Conservation (phyloP, 2,888 invertebrate species). For the Tipula unca region DNA sequence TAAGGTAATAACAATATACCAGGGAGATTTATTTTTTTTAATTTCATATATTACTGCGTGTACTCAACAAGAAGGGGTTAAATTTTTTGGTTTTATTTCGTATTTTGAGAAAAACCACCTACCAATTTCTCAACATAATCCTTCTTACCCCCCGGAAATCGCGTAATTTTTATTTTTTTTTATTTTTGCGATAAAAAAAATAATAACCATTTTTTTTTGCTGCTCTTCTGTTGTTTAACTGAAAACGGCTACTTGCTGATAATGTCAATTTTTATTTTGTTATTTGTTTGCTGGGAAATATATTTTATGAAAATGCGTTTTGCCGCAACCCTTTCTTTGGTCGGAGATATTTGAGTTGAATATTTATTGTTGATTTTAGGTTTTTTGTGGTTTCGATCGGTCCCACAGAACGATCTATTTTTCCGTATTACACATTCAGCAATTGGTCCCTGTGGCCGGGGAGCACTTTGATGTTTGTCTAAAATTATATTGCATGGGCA, state of each 20-base stretch:
- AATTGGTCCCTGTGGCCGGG: too few species aligned
- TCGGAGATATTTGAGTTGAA: not conserved
- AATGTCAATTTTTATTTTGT: slow-evolving; percentile 23
- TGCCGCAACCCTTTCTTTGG: slow-evolving; percentile 2
- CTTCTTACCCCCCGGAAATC: not conserved
- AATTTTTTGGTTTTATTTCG: not conserved
- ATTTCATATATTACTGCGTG: not conserved
- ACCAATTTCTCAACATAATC: slow-evolving; percentile 15
- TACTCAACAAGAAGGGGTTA: slow-evolving; percentile 20
- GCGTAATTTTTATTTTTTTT: not conserved
- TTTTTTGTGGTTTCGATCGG: not conserved
- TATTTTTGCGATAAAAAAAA: not conserved
- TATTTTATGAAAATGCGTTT: slow-evolving; percentile 22
- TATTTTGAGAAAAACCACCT: slow-evolving; percentile 15
- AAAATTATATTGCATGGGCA: too few species aligned
- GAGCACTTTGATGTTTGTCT: too few species aligned
- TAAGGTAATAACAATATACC: slow-evolving; percentile 22
- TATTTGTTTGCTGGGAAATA: slow-evolving; percentile 20
- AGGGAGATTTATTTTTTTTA: slow-evolving; percentile 17
- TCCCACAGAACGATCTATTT: not conserved
- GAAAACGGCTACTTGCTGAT: slow-evolving; percentile 25
- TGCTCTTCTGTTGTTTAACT: not conserved
- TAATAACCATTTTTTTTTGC: not conserved
- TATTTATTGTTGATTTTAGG: not conserved
- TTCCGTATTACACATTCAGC: too few species aligned